Percentiles rank a stretch among this genome's conserved stretches.
Conservation (phyloP, 2,888 invertebrate genomes). For the Chymomyza amoena region DNA sequence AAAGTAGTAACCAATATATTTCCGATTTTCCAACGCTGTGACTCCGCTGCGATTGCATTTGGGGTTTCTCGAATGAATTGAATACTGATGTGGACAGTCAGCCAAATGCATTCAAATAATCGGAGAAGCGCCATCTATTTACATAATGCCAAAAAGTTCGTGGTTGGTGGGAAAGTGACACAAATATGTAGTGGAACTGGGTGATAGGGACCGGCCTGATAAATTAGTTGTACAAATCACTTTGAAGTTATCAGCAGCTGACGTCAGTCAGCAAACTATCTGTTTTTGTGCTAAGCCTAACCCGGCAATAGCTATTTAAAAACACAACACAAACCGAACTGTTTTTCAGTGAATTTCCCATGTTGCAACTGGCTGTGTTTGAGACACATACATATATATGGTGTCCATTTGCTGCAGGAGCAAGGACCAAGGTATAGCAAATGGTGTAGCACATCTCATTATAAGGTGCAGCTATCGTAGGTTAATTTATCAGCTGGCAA, state of each 20-base stretch:
- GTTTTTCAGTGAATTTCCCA: too few species aligned
- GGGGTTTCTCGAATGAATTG: slow-evolving; percentile 44
- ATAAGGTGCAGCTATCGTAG: slow-evolving; percentile 19
- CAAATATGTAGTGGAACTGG: slow-evolving; percentile 26
- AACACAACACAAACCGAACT: too few species aligned
- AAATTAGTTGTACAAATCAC: slow-evolving; percentile 63
- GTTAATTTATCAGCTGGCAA: slow-evolving; percentile 31
- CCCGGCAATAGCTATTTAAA: background rate
- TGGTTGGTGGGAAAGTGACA: too few species aligned
- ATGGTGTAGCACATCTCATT: background rate
- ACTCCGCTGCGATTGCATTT: slow-evolving; percentile 65
- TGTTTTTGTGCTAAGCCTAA: background rate
- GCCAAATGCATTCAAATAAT: slow-evolving; percentile 8
- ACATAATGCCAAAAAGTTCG: slow-evolving; percentile 37
- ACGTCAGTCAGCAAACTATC: background rate
- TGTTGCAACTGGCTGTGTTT: background rate
- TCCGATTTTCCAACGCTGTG: slow-evolving; percentile 6
- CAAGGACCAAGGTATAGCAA: background rate
- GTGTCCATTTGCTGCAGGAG: background rate
- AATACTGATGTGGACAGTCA: slow-evolving; percentile 2
- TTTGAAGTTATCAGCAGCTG: slow-evolving; percentile 41
- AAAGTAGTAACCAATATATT: too few species aligned
- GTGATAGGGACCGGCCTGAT: slow-evolving; percentile 60
- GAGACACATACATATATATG: background rate
- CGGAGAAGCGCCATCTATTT: slow-evolving; percentile 66